These are phyloP conservation scores for Noctua comes DNA, from an alignment of 2,888 invertebrate genomes.

Conservation along the genomic window DNA sequence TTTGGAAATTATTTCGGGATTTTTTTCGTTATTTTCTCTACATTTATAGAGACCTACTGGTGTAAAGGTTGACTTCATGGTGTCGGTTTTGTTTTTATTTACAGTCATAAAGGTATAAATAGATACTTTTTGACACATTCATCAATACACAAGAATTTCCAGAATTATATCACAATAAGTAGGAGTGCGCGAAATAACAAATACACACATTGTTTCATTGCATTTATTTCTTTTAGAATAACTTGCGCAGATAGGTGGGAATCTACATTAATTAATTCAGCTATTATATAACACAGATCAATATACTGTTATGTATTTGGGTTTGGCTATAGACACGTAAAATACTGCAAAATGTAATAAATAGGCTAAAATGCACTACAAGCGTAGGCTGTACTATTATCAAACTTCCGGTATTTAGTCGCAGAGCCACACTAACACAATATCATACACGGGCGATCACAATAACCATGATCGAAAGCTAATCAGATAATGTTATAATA, in stretches of 20 bases:
- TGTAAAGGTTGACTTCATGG: neutral
- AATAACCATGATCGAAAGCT: constrained; percentile 36
- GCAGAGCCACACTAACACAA: constrained; percentile 52
- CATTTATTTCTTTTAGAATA: constrained; percentile 62
- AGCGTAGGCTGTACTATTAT: constrained; percentile 45
- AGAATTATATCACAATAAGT: neutral
- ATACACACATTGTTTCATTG: constrained; percentile 45
- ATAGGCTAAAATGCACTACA: constrained; percentile 45
- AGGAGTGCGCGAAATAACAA: constrained; percentile 35
- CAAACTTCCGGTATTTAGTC: constrained; percentile 23
- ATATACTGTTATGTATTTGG: constrained; percentile 57
- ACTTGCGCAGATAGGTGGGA: constrained; percentile 56
- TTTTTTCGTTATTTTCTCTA: neutral
- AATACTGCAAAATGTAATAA: constrained; percentile 55
- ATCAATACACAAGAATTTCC: neutral
- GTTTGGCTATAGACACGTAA: constrained; percentile 46
- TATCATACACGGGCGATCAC: constrained; percentile 46
- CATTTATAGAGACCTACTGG: neutral
- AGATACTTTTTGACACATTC: neutral
- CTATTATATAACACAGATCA: constrained; percentile 62
- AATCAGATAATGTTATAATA: constrained; percentile 48
- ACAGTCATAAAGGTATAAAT: neutral
- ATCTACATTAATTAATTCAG: constrained; percentile 51
- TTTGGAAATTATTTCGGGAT: neutral
- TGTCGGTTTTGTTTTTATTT: neutral